These are phyloP conservation scores for Orius insidiosus DNA, from an alignment of 1,140 invertebrate genomes.

Conservation along the genomic window DNA sequence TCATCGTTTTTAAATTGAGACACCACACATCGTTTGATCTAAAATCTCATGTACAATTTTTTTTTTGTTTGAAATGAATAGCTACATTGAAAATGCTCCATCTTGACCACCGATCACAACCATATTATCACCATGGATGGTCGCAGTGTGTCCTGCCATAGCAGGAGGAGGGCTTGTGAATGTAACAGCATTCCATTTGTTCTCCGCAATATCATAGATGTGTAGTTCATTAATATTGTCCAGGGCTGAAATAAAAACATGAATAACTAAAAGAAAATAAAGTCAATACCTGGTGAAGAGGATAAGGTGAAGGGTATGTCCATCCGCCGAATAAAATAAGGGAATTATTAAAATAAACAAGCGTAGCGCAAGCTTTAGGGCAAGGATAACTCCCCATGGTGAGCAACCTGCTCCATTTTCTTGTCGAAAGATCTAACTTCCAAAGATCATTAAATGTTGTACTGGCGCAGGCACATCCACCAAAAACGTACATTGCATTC, in stretches of 20 bases:
- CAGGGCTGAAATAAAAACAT: constrained; percentile 31
- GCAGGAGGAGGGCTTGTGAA: constrained; percentile 48
- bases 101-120: constrained; percentile 67
- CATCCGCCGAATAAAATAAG: constrained; percentile 88
- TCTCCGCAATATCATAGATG: constrained; percentile 64
- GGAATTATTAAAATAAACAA: constrained; percentile 68
- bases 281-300: constrained; percentile 56
- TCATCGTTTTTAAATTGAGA: constrained; percentile 55
- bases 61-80: neutral
- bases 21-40: constrained; percentile 82
- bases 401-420: constrained; percentile 64
- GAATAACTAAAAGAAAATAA: constrained; percentile 3
- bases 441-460: constrained; percentile 97
- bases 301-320: constrained; percentile 82
- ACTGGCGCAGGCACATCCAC: constrained; percentile 81
- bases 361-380: constrained; percentile 85
- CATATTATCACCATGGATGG: constrained; percentile 72
- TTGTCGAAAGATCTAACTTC: constrained; percentile 71
- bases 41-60: constrained; percentile 16
- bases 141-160: constrained; percentile 83
- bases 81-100: constrained; percentile 14
- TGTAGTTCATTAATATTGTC: constrained; percentile 83
- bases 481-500: constrained; percentile 87
- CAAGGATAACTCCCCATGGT: constrained; percentile 82
- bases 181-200: constrained; percentile 66